Percentiles rank a stretch among this genome's conserved stretches.
Conservation (phyloP, 2,113 vertebrate species). For the Equus przewalskii region DNA sequence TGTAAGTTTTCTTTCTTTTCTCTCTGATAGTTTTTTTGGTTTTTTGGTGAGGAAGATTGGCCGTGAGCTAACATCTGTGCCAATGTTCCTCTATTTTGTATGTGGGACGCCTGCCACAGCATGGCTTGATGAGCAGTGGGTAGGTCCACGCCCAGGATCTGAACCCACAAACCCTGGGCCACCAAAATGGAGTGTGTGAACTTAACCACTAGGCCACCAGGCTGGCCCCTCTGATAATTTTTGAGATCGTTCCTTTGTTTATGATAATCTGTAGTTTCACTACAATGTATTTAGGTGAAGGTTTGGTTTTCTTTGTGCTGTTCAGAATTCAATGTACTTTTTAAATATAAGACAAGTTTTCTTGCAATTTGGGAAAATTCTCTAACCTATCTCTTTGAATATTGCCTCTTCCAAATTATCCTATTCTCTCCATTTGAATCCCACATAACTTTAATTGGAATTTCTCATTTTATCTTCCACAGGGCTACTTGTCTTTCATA, state of each 20-base stretch:
- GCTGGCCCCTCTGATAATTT: neutral
- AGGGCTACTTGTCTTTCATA: slow-evolving; percentile 48
- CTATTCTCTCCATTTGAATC: slow-evolving; percentile 36
- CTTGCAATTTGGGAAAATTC: neutral
- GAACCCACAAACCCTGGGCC: too few species aligned
- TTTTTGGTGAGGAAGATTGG: too few species aligned
- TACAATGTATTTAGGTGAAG: neutral
- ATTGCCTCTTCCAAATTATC: neutral
- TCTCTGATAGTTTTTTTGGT: neutral
- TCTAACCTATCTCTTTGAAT: neutral
- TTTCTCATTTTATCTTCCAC: slow-evolving; percentile 35
- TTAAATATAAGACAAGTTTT: neutral
- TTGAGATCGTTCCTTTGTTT: neutral
- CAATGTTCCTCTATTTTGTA: too few species aligned
- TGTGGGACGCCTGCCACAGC: too few species aligned
- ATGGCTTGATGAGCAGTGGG: too few species aligned
- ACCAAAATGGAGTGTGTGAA: too few species aligned
- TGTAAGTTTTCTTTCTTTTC: neutral
- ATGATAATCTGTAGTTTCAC: neutral
- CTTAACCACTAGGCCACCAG: too few species aligned
- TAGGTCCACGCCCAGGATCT: too few species aligned
- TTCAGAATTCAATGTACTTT: neutral
- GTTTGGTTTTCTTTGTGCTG: neutral
- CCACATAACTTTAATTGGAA: slow-evolving; percentile 24
- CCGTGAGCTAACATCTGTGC: too few species aligned